phyloP scores from a whole-genome alignment of 2,888 invertebrate genomes.

The Drosophila phalerata region DNA sequence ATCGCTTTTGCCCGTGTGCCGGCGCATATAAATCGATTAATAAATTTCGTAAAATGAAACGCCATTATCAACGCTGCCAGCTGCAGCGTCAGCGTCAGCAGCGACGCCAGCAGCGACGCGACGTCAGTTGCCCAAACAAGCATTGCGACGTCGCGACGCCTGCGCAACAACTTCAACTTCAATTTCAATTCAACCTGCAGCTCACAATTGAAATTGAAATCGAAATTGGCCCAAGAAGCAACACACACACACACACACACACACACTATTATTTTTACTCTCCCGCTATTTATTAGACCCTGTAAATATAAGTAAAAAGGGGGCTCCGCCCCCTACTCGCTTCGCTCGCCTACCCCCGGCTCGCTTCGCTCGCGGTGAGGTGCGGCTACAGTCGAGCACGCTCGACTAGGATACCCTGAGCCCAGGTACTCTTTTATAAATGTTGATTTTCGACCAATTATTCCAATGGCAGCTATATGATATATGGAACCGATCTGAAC shows the following conservation, averaged over 20 bases:
- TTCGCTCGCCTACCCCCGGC: no score
- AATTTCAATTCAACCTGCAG: conserved; percentile 29
- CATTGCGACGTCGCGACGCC: conserved; percentile 50
- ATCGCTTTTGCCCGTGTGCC: conserved; percentile 54
- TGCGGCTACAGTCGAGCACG: no score
- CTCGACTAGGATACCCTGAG: no score
- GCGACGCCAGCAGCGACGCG: conserved; percentile 24
- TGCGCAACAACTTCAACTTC: conserved; percentile 50
- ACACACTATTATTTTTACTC: background rate
- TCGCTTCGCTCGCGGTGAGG: no score
- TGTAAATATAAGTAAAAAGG: no score
- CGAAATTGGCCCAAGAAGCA: conserved; percentile 41
- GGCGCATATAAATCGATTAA: conserved; percentile 80
- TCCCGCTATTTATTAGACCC: background rate
- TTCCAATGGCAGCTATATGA: no score
- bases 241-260: no score
- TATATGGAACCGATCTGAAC: no score
- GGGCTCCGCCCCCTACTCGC: no score
- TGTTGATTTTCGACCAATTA: no score
- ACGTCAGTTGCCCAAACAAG: conserved; percentile 46
- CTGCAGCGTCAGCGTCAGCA: conserved; percentile 21
- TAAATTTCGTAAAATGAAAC: conserved; percentile 77
- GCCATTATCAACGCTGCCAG: conserved; percentile 59
- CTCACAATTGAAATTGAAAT: conserved; percentile 49
- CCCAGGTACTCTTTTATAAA: no score